phyloP scores from a whole-genome alignment of 2,113 vertebrate species.

The Morone chrysops region DNA sequence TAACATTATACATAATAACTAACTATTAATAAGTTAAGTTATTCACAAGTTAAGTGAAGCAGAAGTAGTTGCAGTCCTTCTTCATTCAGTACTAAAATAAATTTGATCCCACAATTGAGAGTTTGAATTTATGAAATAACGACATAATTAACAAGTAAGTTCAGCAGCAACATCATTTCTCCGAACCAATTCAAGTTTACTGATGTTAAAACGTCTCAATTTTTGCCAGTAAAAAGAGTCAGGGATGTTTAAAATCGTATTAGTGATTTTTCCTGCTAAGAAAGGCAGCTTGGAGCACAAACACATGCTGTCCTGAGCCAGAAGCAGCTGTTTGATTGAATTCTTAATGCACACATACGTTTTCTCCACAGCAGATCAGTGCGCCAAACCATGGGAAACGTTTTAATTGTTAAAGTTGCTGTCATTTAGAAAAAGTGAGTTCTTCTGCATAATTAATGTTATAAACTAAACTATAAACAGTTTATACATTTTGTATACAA shows the following conservation, averaged over 20 bases:
- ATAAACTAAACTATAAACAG: not conserved
- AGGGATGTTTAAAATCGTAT: not conserved
- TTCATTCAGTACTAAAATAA: not conserved
- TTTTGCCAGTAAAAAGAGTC: not conserved
- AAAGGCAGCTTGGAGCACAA: slow-evolving; percentile 16
- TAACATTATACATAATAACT: not conserved
- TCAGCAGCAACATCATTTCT: not conserved
- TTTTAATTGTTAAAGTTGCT: slow-evolving; percentile 25
- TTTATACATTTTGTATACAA: slow-evolving; percentile 10
- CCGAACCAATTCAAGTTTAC: not conserved
- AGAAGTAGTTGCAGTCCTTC: not conserved
- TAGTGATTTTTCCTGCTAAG: not conserved
- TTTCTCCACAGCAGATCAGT: not conserved
- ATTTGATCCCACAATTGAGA: not conserved
- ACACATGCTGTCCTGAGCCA: slow-evolving; percentile 12
- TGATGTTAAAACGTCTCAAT: not conserved
- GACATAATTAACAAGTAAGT: too few species aligned
- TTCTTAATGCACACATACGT: slow-evolving; percentile 14
- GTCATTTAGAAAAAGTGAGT: not conserved
- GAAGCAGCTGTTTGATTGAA: slow-evolving; percentile 34
- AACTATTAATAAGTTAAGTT: not conserved
- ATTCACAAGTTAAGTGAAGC: not conserved
- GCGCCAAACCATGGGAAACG: not conserved
- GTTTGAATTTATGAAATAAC: too few species aligned
- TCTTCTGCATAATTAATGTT: slow-evolving; percentile 9